A percentile compares a stretch with the other conserved stretches of the same genome.
Evolutionary conservation across 2,797 vertebrate species (phyloP).

Genomic region (Lophotriccus pileatus): DNA sequence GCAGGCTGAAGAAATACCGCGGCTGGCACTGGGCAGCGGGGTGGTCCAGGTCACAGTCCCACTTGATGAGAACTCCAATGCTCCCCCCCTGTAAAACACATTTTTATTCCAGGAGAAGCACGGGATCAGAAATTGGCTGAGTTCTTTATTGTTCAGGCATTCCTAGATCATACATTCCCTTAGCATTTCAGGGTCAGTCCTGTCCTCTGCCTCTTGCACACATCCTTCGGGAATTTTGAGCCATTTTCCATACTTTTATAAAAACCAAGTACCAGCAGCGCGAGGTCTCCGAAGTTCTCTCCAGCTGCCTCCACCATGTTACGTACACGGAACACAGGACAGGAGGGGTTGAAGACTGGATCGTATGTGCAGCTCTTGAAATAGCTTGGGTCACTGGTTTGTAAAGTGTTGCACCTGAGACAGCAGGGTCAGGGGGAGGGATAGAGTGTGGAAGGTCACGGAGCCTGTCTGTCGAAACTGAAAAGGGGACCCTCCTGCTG

Average conservation of each 20-base stretch:
- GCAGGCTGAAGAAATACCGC: constrained; percentile 85
- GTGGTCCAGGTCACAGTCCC: constrained; percentile 89
- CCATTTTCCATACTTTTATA: not conserved
- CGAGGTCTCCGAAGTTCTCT: constrained; percentile 68
- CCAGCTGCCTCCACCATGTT: constrained; percentile 71
- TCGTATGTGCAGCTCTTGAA: constrained; percentile 74
- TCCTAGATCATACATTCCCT: not conserved
- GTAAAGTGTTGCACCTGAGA: constrained; percentile 69
- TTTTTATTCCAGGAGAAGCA: not conserved
- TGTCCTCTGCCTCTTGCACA: not conserved
- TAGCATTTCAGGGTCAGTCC: not conserved
- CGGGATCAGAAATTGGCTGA: rapidly evolving
- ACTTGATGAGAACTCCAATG: constrained; percentile 82
- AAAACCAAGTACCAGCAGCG: constrained; percentile 53
- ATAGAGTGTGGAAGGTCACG: not conserved
- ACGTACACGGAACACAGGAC: constrained; percentile 72
- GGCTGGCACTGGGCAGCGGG: constrained; percentile 79
- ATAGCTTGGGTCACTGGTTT: constrained; percentile 69
- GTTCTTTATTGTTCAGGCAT: not conserved
- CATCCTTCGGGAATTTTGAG: not conserved
- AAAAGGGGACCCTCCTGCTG: not conserved
- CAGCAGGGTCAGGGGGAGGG: not conserved
- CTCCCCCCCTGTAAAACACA: constrained; percentile 82
- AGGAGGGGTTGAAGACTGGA: constrained; percentile 51
- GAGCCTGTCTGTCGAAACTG: not conserved